Conservation (phyloP, 2,797 vertebrate species). For the Chloroceryle amazona region DNA sequence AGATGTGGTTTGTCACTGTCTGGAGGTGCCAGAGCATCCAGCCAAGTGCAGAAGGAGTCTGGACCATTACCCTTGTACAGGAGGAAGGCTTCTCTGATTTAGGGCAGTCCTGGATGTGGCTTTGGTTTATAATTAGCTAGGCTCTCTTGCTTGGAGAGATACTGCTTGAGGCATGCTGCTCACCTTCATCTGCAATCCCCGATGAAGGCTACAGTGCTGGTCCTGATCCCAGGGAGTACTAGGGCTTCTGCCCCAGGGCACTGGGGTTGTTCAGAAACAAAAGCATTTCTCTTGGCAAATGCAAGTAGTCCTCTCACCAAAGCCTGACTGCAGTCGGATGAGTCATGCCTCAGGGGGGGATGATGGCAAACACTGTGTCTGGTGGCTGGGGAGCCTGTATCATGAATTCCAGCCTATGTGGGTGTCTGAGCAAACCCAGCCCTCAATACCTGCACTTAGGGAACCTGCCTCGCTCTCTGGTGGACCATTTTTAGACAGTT, state of each 20-base stretch:
- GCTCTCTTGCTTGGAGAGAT: background rate
- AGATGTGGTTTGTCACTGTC: background rate
- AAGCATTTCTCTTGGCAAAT: background rate
- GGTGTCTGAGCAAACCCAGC: background rate
- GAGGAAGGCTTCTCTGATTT: background rate
- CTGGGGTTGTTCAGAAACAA: background rate
- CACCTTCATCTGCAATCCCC: background rate
- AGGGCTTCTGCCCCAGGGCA: rapidly evolving
- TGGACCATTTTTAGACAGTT: rapidly evolving
- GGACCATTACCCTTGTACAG: background rate
- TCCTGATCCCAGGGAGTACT: background rate
- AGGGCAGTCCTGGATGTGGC: background rate
- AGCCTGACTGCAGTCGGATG: background rate
- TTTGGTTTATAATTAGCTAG: background rate
- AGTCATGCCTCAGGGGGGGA: background rate
- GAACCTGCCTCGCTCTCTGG: background rate
- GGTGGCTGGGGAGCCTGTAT: background rate
- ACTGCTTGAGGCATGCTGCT: background rate
- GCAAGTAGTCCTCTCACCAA: background rate
- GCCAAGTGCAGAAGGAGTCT: background rate
- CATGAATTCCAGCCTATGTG: rapidly evolving
- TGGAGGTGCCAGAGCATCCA: background rate
- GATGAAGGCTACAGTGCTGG: background rate
- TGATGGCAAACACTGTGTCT: background rate
- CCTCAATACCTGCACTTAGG: rapidly evolving